Evolutionary conservation across 2,797 vertebrate genomes (phyloP), one percentile per base, ranked within the genome.

Genomic region (Esox masquinongy): DNA sequence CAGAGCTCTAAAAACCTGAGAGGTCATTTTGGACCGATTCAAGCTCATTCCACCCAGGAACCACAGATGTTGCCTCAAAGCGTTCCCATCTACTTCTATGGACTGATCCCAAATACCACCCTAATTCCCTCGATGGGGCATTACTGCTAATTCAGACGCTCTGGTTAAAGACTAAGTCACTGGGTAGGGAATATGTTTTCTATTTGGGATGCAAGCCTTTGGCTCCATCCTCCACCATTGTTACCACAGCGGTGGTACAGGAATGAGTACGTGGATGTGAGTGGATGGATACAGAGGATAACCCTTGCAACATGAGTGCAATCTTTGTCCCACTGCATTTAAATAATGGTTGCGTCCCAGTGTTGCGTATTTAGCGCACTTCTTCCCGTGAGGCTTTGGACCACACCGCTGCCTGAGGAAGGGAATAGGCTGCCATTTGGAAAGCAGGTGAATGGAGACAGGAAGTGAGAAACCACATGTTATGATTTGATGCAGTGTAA

Each of bases 21-120:
- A 89, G 90, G 89, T 89, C 88, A 90, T 77, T 75, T 43, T 80
- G 83, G 82, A 81, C 80, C 85, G 88, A 91, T 91, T 85, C 84
- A 80, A 86, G 85, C 87, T 88, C 88, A 88, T 86, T 85, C 84
- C 79, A 16, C 80, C 85, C 87, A n/a, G 87, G 89, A 90, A 90
- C 83, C 76, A 0, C 83, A 8, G 24, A 83, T 82, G 89, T 87
- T 83, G 78, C 71, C 82, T 53, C 74, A 75, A 72, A 90, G 89
- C 87, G 80, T 80, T 87, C 88, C 22, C 56, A 61, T 26, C n/a
- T 61, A 26, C 22, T 59, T 61, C 9, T 61, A 61, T 24, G 11
- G 1, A 12, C 4, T 11, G 7, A 12, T 61, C 56, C 56, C 56
- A 61, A 61, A 26, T 24, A 4, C 22, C 56, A 24, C 56, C 56